These are phyloP conservation scores for Hydrolagus affinis DNA, from an alignment of 2,113 vertebrate species.

Conservation along the genomic window DNA sequence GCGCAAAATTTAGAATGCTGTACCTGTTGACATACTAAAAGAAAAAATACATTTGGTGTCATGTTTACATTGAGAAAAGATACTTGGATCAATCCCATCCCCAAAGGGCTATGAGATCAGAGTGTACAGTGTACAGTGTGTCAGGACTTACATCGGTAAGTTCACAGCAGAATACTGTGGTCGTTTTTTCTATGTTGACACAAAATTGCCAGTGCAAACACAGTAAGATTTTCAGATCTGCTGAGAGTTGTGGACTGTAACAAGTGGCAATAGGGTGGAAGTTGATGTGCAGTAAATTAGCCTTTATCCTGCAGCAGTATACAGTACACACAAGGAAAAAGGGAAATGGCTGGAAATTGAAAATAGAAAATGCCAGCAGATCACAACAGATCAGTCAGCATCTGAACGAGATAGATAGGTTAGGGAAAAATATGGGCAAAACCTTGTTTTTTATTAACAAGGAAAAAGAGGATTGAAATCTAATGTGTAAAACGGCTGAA, in stretches of 20 bases:
- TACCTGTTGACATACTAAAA: too few species aligned
- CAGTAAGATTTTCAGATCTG: neutral
- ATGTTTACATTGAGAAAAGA: neutral
- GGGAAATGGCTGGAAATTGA: too few species aligned
- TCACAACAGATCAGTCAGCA: too few species aligned
- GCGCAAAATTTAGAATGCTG: too few species aligned
- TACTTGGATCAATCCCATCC: neutral
- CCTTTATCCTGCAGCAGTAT: neutral
- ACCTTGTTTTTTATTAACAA: too few species aligned
- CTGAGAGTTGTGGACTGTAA: constrained; percentile 1
- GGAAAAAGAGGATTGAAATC: too few species aligned
- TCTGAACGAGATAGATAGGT: too few species aligned
- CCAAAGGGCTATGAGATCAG: neutral
- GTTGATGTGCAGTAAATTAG: constrained; percentile 8
- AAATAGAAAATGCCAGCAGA: too few species aligned
- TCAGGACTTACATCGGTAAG: neutral
- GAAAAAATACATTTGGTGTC: neutral
- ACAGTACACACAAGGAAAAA: neutral
- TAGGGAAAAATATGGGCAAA: too few species aligned
- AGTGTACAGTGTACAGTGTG: neutral
- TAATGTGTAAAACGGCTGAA: too few species aligned
- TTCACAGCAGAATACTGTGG: neutral
- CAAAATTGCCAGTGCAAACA: neutral
- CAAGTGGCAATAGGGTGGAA: neutral
- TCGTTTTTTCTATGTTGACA: neutral